Conservation (phyloP, 1,140 invertebrate genomes). For the Drosophila pruinosa region DNA sequence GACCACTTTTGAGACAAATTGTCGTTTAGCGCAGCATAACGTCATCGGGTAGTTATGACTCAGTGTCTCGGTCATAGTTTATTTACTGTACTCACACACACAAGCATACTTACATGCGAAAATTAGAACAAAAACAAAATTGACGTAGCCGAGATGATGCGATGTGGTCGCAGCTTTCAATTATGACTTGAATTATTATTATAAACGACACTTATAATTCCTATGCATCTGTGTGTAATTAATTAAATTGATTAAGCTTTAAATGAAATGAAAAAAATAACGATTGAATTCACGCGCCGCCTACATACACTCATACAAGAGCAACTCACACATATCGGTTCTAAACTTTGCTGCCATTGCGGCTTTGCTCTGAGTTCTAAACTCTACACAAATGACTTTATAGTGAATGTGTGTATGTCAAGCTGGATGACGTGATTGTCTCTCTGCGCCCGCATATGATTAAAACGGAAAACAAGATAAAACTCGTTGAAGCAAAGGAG, state of each 20-base stretch:
- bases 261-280: slow-evolving; percentile 27
- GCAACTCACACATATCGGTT: not conserved
- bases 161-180: slow-evolving; percentile 20
- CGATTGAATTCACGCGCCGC: slow-evolving; percentile 32
- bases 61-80: slow-evolving; percentile 44
- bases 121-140: slow-evolving; percentile 35
- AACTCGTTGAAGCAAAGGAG: slow-evolving; percentile 74
- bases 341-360: slow-evolving; percentile 1
- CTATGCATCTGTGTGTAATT: not conserved
- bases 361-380: slow-evolving; percentile 25
- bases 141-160: slow-evolving; percentile 30
- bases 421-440: slow-evolving; percentile 78
- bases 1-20: slow-evolving; percentile 43
- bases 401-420: slow-evolving; percentile 44
- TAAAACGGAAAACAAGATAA: slow-evolving; percentile 81
- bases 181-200: slow-evolving; percentile 21
- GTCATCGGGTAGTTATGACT: slow-evolving; percentile 45
- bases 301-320: slow-evolving; percentile 19
- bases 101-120: slow-evolving; percentile 19
- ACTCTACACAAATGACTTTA: slow-evolving; percentile 42
- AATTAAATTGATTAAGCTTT: slow-evolving; percentile 39
- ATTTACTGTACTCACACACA: slow-evolving; percentile 42
- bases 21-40: slow-evolving; percentile 50
- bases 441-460: slow-evolving; percentile 75
- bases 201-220: slow-evolving; percentile 19